These are phyloP conservation scores for Neoniphon sammara DNA, from an alignment of 2,797 vertebrate species.

Conservation along the genomic window DNA sequence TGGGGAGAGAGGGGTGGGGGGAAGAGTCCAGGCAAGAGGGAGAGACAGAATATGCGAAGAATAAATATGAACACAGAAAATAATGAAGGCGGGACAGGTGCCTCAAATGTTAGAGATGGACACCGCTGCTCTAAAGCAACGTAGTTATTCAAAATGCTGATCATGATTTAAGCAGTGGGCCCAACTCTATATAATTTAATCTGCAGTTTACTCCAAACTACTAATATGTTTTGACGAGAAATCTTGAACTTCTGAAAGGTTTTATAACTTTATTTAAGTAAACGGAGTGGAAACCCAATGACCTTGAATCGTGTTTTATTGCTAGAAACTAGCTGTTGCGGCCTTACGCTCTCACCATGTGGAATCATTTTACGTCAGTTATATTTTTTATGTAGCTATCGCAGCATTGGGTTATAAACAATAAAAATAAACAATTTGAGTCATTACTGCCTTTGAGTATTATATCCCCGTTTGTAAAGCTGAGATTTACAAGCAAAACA, in stretches of 20 bases:
- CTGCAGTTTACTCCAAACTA: background rate
- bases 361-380: background rate
- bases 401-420: background rate
- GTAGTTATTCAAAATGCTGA: slow-evolving; percentile 13
- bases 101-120: slow-evolving; percentile 1
- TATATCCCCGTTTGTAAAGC: background rate
- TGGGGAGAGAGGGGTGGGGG: slow-evolving; percentile 3
- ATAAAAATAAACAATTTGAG: background rate
- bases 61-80: slow-evolving; percentile 26
- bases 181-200: background rate
- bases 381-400: slow-evolving; percentile 5
- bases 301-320: background rate
- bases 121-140: background rate
- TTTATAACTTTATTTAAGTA: background rate
- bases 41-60: slow-evolving; percentile 14
- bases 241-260: background rate
- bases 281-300: background rate
- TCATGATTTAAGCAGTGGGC: background rate
- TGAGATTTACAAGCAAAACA: slow-evolving; percentile 14
- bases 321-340: background rate
- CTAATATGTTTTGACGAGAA: background rate
- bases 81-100: slow-evolving; percentile 26
- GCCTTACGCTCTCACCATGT: background rate
- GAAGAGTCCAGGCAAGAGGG: slow-evolving; percentile 38
- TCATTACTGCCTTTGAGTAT: background rate